Evolutionary conservation across 2,888 invertebrate species (phyloP), one percentile per base, ranked within the genome.

Genomic region (Andrena dorsata): DNA sequence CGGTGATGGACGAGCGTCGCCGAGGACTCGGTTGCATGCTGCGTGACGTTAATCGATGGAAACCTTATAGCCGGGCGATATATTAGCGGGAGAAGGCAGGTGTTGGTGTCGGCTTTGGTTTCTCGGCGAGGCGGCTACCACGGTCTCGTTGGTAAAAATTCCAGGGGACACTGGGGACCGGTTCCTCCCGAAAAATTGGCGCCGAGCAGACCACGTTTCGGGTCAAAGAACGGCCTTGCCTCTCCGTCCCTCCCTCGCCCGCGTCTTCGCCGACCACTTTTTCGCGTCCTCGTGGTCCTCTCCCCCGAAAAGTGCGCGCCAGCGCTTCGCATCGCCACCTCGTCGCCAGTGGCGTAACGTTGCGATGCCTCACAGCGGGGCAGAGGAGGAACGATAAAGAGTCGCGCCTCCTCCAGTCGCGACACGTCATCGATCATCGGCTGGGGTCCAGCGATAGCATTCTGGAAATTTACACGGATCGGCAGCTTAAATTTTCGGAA

Each of bases 191-290:
- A 91, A 92, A 93, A 91, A 92, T 90, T 92, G 92, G 92, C 91
- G 92, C 91, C 92, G 88, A 90, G 85, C 86, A 88, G 90, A 88
- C 89, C 91, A 88, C 86, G 88, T 85, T 88, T 82, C 90, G 90
- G 93, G 93, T 93, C 93, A 93, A 93, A 93, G 93, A 93, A 93
- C 93, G 93, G 88, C 93, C 93, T 93, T 93, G 93, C 91, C 89
- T 88, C 86, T 80, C 63, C 87, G 80, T 83, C 80, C 82, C 76
- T 81, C 83, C 69, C 51, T 47, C 66, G 53, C 47, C 41, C 60
- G 41, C 75, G 72, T 71, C 13, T 41, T 75, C 79, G 51, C 63
- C 77, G 61, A 71, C 47, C 61, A 70, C 87, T 79, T 87, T 83
- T 86, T 86, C 86, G 80, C 88, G 83, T 87, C 82, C 80, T 87